Conservation (phyloP, 2,797 vertebrate species). For the Spheniscus humboldti region DNA sequence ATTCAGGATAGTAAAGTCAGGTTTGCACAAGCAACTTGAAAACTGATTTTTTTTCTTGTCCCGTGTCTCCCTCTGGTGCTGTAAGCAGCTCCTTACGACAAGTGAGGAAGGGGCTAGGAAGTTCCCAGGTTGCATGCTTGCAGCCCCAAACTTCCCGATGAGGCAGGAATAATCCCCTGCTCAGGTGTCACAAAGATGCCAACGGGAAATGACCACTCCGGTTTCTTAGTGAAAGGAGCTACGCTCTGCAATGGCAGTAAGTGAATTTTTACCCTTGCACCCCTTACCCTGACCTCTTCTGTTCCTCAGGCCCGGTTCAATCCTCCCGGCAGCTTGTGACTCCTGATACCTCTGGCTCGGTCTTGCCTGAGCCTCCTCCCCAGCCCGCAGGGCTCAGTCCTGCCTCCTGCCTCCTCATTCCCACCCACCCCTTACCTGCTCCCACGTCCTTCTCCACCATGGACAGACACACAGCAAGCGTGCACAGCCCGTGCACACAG, state of each 20-base stretch:
- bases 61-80: not conserved
- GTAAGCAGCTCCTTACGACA: not conserved
- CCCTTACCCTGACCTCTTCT: not conserved
- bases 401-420: not conserved
- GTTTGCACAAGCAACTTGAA: not conserved
- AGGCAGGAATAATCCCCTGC: not conserved
- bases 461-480: fast-evolving
- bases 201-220: not conserved
- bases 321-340: not conserved
- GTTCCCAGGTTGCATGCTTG: not conserved
- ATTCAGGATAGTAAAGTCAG: not conserved
- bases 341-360: fast-evolving
- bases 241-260: not conserved
- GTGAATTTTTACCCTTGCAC: not conserved
- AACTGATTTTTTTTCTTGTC: not conserved
- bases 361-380: fast-evolving
- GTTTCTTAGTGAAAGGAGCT: not conserved
- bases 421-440: not conserved
- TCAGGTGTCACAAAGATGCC: not conserved
- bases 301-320: not conserved
- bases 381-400: not conserved
- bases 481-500: not conserved
- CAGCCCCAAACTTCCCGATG: not conserved
- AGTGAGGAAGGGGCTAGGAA: not conserved
- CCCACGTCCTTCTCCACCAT: not conserved